Base-by-base conservation (phyloP, 2,113 vertebrate genomes). In the Peromyscus polionotus region DNA sequence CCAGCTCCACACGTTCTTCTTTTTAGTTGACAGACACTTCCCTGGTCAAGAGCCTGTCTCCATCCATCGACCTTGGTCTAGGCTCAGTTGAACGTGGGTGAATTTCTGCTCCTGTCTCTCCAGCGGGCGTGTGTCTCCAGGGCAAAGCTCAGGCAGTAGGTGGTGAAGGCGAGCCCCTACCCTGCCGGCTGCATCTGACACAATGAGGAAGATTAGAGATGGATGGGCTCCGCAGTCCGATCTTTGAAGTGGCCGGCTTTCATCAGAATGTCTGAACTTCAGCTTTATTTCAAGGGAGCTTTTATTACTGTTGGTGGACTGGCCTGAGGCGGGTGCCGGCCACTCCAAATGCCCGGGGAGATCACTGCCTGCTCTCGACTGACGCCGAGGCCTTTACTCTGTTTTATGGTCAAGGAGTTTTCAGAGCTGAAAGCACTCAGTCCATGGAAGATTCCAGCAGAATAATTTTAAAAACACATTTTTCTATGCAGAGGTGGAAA, bases 161-260 rank as follows among this genome's bases (percentile, higher is more conserved):
- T 91, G 63, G 79, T 12, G 1, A 77, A 90, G 28, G 51, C 70
- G 26, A 63, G 90, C 91, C 93, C 42, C 61, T 59, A 10, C 87
- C 96, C 54, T 17, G 72, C 73, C 88, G n/a, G 68, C 80, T 61
- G 65, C 68, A 20, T 92, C 95, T 88, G 93, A 94, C 88, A 76
- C 91, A 70, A 45, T 19, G 85, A 87, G 63, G 45, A 73, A 80
- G 73, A 72, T 88, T 65, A 91, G 94, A 89, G 83, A 42, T 77
- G 83, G 91, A 42, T 77, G 79, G 91, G 76, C 77, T 91, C 45
- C 86, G 79, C 75, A 24, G 26, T 24, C 84, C 83, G 73, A 0
- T 75, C 90, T 97, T 95, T 97, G 97, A 97, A 97, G 94, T 70
- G 87, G 70, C 79, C 11, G 31, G 93, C 95, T 98, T 97, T 95